These are phyloP conservation scores for Sciurus niger DNA, from an alignment of 2,113 vertebrate species.

Conservation along the genomic window DNA sequence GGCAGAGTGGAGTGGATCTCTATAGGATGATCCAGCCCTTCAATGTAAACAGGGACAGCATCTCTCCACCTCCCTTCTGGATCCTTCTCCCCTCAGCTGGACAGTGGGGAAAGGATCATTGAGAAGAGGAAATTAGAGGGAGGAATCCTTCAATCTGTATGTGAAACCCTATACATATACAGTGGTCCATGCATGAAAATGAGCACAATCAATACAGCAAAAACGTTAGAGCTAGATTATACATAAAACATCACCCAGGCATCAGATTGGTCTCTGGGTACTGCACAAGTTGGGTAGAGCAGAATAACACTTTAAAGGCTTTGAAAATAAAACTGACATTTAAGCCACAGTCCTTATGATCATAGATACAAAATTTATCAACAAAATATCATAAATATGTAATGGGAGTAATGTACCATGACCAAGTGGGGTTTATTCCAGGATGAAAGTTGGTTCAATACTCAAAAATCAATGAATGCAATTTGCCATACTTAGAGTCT, in stretches of 20 bases:
- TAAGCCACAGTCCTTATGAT: background rate
- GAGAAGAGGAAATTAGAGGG: background rate
- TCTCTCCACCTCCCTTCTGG: background rate
- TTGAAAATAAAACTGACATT: background rate
- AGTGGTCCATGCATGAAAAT: background rate
- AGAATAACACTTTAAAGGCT: background rate
- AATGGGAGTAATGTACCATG: background rate
- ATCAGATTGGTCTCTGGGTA: background rate
- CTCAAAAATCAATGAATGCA: conserved; percentile 33
- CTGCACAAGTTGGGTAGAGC: background rate
- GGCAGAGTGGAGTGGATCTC: background rate
- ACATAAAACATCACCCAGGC: background rate
- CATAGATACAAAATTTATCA: background rate
- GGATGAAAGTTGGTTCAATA: conserved; percentile 25
- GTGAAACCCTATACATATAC: background rate
- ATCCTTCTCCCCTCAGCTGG: background rate
- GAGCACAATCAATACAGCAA: background rate
- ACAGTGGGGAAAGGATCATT: background rate
- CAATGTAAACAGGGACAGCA: background rate
- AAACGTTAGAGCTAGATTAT: background rate
- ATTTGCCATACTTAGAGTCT: background rate
- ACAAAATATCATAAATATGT: conserved; percentile 7
- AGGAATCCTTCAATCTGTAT: background rate
- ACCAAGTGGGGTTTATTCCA: background rate
- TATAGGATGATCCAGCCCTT: background rate